Evolutionary conservation across 2,888 invertebrate species (phyloP).

Genomic region (Flexamia atlantica): DNA sequence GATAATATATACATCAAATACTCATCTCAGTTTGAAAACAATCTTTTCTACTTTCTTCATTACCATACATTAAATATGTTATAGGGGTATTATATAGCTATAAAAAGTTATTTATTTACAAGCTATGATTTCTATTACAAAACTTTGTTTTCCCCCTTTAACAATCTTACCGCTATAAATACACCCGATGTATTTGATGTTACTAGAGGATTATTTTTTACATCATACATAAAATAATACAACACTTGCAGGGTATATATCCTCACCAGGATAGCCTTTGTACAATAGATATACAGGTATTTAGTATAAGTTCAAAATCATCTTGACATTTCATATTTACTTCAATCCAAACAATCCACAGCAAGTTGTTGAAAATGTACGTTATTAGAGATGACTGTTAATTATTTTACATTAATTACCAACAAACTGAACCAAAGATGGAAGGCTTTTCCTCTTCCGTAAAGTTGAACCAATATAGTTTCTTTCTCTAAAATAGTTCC

Average conservation of each 20-base stretch:
- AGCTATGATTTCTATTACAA: slow-evolving; percentile 9
- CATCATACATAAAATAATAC: slow-evolving; percentile 64
- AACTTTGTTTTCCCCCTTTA: slow-evolving; percentile 11
- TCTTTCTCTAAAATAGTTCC: too few relatives aligned
- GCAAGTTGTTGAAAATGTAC: background rate
- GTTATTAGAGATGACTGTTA: background rate
- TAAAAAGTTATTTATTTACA: slow-evolving; percentile 6
- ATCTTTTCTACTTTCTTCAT: slow-evolving; percentile 4
- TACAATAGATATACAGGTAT: slow-evolving; percentile 70
- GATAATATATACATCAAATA: slow-evolving; percentile 25
- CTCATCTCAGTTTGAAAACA: slow-evolving; percentile 26
- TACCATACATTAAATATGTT: slow-evolving; percentile 24
- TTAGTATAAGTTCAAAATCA: slow-evolving; percentile 65
- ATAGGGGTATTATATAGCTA: slow-evolving; percentile 46
- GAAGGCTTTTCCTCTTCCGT: too few relatives aligned
- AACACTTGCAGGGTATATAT: slow-evolving; percentile 70
- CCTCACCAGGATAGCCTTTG: slow-evolving; percentile 68
- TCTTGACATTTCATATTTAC: slow-evolving; percentile 47
- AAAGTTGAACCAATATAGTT: too few relatives aligned
- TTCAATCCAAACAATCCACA: background rate
- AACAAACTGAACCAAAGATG: slow-evolving; percentile 1
- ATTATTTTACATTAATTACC: background rate
- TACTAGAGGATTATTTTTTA: slow-evolving; percentile 69
- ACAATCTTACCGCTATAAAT: slow-evolving; percentile 66
- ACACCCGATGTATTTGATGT: slow-evolving; percentile 67